Evolutionary conservation across 2,888 invertebrate species (phyloP).

Genomic region (Pediacus dermestoides): DNA sequence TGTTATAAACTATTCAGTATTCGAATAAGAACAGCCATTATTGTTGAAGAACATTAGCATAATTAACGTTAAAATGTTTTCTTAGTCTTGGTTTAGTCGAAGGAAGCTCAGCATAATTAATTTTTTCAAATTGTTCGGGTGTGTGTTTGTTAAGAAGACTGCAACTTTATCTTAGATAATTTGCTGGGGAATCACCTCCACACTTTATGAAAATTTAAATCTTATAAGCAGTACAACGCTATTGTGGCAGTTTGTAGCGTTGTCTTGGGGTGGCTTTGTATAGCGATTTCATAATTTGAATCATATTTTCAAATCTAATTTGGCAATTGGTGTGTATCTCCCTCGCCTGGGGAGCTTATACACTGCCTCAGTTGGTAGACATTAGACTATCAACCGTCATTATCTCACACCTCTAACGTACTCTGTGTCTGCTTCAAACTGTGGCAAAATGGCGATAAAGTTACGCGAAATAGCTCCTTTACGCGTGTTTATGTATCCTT

Average conservation of each 20-base stretch:
- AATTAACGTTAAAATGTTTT: no score
- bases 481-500: slow-evolving; percentile 51
- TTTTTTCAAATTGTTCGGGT: no score
- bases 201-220: slow-evolving; percentile 9
- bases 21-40: no score
- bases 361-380: slow-evolving; percentile 30
- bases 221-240: slow-evolving; percentile 8
- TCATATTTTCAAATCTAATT: slow-evolving; percentile 39
- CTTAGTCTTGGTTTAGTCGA: no score
- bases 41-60: no score
- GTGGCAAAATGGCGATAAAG: slow-evolving; percentile 49
- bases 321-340: slow-evolving; percentile 33
- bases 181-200: no score
- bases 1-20: no score
- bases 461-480: slow-evolving; percentile 50
- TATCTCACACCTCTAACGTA: slow-evolving; percentile 48
- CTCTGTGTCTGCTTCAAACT: slow-evolving; percentile 44
- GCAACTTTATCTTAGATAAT: no score
- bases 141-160: no score
- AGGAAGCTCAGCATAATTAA: no score
- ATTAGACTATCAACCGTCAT: slow-evolving; percentile 48
- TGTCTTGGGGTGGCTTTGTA: slow-evolving; percentile 14
- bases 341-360: slow-evolving; percentile 26
- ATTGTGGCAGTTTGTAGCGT: slow-evolving; percentile 11
- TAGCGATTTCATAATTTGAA: slow-evolving; percentile 32